Conservation (phyloP, 2,888 invertebrate genomes). For the Callinectes sapidus region DNA sequence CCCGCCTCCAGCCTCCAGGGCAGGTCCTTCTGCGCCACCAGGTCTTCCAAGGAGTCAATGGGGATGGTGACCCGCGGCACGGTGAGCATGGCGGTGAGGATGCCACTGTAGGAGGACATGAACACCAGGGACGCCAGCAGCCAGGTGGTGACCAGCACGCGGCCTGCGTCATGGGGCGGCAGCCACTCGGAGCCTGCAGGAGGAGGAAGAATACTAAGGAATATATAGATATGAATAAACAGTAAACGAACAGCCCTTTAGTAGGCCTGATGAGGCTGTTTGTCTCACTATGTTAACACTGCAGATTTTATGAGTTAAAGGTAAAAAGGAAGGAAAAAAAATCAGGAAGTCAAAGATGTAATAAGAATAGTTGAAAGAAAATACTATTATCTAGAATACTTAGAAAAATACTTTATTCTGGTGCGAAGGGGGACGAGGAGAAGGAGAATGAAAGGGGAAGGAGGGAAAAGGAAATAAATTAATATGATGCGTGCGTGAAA, state of each 20-base stretch:
- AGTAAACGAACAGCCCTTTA: too few relatives aligned
- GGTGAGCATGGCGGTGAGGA: slow-evolving; percentile 47
- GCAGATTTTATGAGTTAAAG: too few relatives aligned
- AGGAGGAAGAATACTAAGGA: neutral
- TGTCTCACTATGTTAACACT: too few relatives aligned
- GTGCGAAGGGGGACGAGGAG: neutral
- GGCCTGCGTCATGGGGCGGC: slow-evolving; percentile 34
- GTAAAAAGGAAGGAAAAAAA: too few relatives aligned
- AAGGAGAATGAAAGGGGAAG: too few relatives aligned
- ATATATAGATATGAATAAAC: too few relatives aligned
- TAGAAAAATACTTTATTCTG: too few relatives aligned
- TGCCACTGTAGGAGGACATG: slow-evolving; percentile 47
- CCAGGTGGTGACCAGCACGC: slow-evolving; percentile 52
- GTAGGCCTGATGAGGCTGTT: too few relatives aligned
- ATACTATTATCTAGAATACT: too few relatives aligned
- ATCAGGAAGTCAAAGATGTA: too few relatives aligned
- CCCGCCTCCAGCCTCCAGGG: slow-evolving; percentile 47
- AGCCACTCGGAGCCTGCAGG: slow-evolving; percentile 43
- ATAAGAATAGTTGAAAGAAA: too few relatives aligned
- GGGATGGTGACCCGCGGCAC: slow-evolving; percentile 35
- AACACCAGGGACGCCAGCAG: slow-evolving; percentile 58
- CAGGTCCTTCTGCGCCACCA: slow-evolving; percentile 1
- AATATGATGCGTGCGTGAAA: too few relatives aligned
- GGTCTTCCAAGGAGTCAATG: slow-evolving; percentile 40
- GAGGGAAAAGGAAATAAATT: neutral